Evolutionary conservation across 2,113 vertebrate genomes (phyloP).

Genomic region (Brevimyrus niger): DNA sequence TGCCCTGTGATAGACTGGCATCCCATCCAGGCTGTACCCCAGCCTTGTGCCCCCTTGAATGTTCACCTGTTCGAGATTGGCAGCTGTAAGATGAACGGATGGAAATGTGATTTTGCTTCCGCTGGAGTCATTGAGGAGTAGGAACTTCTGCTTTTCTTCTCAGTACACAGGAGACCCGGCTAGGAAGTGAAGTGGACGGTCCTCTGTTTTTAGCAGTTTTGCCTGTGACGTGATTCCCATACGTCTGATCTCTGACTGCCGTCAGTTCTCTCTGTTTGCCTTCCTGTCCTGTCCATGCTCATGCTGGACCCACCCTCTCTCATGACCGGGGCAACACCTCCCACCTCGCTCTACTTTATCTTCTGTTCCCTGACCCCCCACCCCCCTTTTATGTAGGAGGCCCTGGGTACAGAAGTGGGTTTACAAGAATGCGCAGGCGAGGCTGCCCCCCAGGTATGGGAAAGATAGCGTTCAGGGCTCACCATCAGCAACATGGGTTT

Average conservation of each 20-base stretch:
- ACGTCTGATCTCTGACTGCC: background rate
- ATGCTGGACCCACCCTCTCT: too few species aligned
- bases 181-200: slow-evolving; percentile 21
- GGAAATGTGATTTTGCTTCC: background rate
- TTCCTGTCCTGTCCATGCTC: background rate
- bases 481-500: slow-evolving; percentile 18
- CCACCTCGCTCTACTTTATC: background rate
- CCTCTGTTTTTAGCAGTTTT: background rate
- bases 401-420: background rate
- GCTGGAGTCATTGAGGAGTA: background rate
- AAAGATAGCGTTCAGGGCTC: slow-evolving; percentile 5
- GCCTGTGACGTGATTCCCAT: background rate
- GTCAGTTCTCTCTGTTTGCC: background rate
- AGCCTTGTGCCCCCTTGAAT: background rate
- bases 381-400: background rate
- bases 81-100: background rate
- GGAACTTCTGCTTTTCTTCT: background rate
- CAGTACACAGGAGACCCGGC: slow-evolving; percentile 21
- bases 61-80: background rate
- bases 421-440: slow-evolving; percentile 9
- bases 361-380: background rate
- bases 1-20: background rate
- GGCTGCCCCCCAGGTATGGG: background rate
- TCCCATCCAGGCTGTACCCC: background rate
- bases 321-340: background rate